Percentiles rank a stretch among this genome's conserved stretches.
Evolutionary conservation across 2,797 vertebrate genomes (phyloP).

Genomic region (Tachyglossus aculeatus): DNA sequence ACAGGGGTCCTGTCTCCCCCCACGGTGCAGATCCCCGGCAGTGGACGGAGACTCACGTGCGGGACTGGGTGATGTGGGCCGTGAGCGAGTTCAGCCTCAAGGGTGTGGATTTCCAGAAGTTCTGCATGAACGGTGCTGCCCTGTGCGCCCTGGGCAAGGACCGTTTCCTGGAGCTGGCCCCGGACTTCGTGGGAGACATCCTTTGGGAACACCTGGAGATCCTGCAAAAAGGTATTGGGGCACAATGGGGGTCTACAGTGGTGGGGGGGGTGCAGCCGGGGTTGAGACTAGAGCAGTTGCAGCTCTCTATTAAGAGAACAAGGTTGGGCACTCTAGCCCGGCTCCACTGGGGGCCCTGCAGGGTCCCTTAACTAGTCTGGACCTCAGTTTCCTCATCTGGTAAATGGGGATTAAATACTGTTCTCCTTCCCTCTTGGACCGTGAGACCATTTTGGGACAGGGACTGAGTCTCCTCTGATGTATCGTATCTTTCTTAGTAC

Average conservation of each 20-base stretch:
- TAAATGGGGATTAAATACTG: rapidly evolving
- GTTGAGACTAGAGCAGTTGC: no score
- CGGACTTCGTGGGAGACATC: constrained; percentile 98
- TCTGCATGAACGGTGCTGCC: constrained; percentile 91
- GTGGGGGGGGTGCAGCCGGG: rapidly evolving
- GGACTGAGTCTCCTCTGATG: no score
- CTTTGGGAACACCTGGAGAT: constrained; percentile 99
- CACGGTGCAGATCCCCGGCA: constrained; percentile 86
- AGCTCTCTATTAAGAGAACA: no score
- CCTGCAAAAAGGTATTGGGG: constrained; percentile 90
- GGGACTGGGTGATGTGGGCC: constrained; percentile 96
- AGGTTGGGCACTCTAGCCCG: constrained; percentile 3
- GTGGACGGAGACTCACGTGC: constrained; percentile 94
- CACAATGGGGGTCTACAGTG: rapidly evolving
- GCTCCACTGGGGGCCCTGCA: not conserved
- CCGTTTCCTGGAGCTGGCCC: constrained; percentile 94
- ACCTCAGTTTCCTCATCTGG: not conserved
- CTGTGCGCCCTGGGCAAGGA: constrained; percentile 96
- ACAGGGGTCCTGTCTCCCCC: not conserved
- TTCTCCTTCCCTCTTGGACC: no score
- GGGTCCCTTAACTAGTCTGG: not conserved
- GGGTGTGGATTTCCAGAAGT: constrained; percentile 95
- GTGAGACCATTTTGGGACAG: no score
- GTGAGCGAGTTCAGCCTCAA: constrained; percentile 98
- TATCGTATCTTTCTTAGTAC: no score